A percentile compares a stretch with the other conserved stretches of the same genome.
phyloP scores from a whole-genome alignment of 2,888 invertebrate genomes.

The Polyommatus icarus region DNA sequence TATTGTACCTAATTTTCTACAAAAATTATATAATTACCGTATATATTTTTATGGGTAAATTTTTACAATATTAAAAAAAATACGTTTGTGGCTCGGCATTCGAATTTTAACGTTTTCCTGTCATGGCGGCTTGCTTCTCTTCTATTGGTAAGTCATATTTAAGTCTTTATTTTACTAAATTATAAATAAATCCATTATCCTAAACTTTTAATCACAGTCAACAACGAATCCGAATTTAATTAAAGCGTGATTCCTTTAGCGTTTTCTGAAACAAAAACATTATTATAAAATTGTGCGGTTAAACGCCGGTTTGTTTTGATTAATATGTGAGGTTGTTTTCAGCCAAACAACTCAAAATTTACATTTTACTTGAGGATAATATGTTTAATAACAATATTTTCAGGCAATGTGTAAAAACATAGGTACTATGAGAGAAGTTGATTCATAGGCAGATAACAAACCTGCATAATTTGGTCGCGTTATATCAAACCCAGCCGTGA shows the following conservation, averaged over 20 bases:
- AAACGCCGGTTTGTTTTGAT: background rate
- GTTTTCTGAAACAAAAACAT: conserved; percentile 22
- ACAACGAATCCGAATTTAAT: background rate
- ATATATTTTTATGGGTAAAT: too few species aligned
- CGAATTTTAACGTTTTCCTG: background rate
- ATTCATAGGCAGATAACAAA: too few species aligned
- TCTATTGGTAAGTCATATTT: background rate
- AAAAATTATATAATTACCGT: too few species aligned
- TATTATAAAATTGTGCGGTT: background rate
- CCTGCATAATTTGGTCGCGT: too few species aligned
- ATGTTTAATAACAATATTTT: background rate
- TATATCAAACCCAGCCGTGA: too few species aligned
- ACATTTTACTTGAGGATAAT: background rate
- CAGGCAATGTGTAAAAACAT: background rate
- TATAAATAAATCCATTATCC: background rate
- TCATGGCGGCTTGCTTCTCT: conserved; percentile 5
- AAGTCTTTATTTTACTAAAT: background rate
- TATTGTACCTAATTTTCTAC: too few species aligned
- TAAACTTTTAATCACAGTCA: conserved; percentile 11
- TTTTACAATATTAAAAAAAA: too few species aligned
- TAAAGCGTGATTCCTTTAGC: background rate
- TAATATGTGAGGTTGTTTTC: background rate
- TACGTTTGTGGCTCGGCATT: background rate
- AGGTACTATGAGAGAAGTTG: too few species aligned
- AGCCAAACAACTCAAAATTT: background rate